Evolutionary conservation across 1,140 invertebrate genomes (phyloP), one percentile per base, ranked within the genome.

Genomic region (Drosophila sp.): DNA sequence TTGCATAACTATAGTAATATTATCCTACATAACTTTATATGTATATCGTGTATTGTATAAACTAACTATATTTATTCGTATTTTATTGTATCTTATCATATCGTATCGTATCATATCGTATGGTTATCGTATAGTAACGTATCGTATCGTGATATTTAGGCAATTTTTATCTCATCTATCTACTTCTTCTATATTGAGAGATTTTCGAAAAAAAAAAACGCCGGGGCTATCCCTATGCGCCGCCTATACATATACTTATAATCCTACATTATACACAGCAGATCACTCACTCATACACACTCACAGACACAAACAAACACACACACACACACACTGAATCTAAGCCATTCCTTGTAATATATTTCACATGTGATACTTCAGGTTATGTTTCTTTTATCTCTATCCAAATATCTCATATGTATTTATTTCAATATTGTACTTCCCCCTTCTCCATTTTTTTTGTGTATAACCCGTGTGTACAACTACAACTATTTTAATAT

Each of bases 401-500:
- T 50, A 50, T 50, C 8, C 7, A 50, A 50, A 50, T 50, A 50
- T 50, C 17, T 17, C 44, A 50, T 50, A 50, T 50, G 23, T 50
- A 50, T 50, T 87, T 79, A 90, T 87, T 76, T 85, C 74, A 78
- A 76, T 78, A 85, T 72, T 76, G 73, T 76, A 76, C 75, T 90
- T 62, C 70, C 72, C 50, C 80, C 70, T 60, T 66, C 75, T 50
- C 44, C 23, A 50, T 50, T 50, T 50, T 47, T 50, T 50, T 25
- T 50, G 23, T 50, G 23, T 50, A 68, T 67, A 47, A 70, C 62
- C 73, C 73, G 65, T 76, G 76, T 70, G 66, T 76, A 77, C 80
- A 82, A 79, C 83, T 82, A 81, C 79, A 82, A 86, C 74, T 85
- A 76, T 86, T 79, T 86, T 79, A 74, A 79, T 87, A 77, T 90